These are phyloP conservation scores for Holacanthus passer DNA, from an alignment of 2,113 vertebrate genomes.

Conservation along the genomic window DNA sequence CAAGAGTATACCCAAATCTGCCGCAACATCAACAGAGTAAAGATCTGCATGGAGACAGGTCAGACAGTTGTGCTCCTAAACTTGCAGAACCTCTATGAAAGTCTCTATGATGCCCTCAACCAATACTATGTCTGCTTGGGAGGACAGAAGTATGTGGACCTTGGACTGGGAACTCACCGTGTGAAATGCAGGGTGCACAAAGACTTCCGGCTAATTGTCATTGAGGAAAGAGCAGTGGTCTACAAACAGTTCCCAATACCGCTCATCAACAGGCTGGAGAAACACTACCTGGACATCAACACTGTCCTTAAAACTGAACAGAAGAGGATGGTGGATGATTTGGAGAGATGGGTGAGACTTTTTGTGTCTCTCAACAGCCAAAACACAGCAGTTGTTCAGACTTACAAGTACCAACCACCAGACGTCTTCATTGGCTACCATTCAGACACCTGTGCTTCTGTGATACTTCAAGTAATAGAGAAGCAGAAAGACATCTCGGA, in stretches of 20 bases:
- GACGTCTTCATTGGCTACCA: conserved; percentile 96
- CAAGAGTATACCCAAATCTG: conserved; percentile 97
- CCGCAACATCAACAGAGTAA: conserved; percentile 95
- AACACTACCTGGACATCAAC: conserved; percentile 94
- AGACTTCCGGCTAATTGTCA: conserved; percentile 91
- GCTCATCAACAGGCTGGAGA: conserved; percentile 97
- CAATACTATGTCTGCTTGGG: conserved; percentile 96
- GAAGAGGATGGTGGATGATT: conserved; percentile 78
- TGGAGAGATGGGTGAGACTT: conserved; percentile 85
- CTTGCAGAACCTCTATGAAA: conserved; percentile 97
- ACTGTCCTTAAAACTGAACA: conserved; percentile 88
- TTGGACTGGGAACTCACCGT: conserved; percentile 95
- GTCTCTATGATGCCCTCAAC: conserved; percentile 96
- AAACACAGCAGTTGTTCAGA: conserved; percentile 39
- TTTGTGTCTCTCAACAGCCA: conserved; percentile 76
- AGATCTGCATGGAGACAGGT: conserved; percentile 98
- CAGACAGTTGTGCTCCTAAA: conserved; percentile 93
- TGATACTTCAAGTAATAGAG: conserved; percentile 88
- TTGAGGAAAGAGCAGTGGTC: conserved; percentile 94
- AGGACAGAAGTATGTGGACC: conserved; percentile 95
- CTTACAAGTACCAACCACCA: conserved; percentile 82
- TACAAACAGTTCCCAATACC: conserved; percentile 95
- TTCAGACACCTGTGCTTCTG: conserved; percentile 90
- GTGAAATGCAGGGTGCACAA: conserved; percentile 96
- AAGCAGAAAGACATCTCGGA: conserved; percentile 51